A percentile compares a stretch with the other conserved stretches of the same genome.
Conservation (phyloP, 1,140 invertebrate species). For the Tachypleus tridentatus region DNA sequence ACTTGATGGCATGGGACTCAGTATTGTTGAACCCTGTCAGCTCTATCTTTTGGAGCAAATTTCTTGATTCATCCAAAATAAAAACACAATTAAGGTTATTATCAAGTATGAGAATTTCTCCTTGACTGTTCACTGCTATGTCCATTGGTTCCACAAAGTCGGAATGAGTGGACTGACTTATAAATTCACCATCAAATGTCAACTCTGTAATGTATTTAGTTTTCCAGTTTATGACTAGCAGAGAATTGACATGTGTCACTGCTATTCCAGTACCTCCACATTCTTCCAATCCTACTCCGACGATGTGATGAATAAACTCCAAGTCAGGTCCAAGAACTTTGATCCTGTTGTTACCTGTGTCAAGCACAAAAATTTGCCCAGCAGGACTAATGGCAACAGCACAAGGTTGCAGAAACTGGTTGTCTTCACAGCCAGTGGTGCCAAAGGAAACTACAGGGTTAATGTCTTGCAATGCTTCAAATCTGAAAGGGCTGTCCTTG, state of each 20-base stretch:
- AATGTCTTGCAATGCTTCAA: conserved; percentile 59
- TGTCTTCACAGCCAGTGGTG: conserved; percentile 53
- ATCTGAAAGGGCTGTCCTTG: conserved; percentile 62
- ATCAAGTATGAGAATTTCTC: conserved; percentile 73
- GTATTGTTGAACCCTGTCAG: conserved; percentile 45
- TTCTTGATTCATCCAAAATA: conserved; percentile 65
- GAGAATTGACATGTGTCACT: conserved; percentile 36
- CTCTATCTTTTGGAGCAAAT: conserved; percentile 44
- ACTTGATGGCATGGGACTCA: conserved; percentile 49
- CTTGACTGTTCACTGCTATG: conserved; percentile 63
- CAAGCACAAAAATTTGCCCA: conserved; percentile 61
- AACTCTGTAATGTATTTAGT: conserved; percentile 64
- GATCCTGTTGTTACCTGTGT: conserved; percentile 83
- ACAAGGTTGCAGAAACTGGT: conserved; percentile 74
- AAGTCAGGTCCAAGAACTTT: conserved; percentile 56
- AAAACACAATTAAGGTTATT: conserved; percentile 72
- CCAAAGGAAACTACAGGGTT: conserved; percentile 61
- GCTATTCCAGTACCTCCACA: conserved; percentile 64
- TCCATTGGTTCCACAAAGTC: conserved; percentile 54
- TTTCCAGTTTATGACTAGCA: conserved; percentile 81
- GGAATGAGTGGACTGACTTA: conserved; percentile 46
- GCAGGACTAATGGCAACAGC: conserved; percentile 47
- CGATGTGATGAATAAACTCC: conserved; percentile 60
- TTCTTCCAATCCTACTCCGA: conserved; percentile 59
- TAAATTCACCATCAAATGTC: conserved; percentile 43